Evolutionary conservation across 2,797 vertebrate species (phyloP).

Genomic region (Neostethus bicornis): DNA sequence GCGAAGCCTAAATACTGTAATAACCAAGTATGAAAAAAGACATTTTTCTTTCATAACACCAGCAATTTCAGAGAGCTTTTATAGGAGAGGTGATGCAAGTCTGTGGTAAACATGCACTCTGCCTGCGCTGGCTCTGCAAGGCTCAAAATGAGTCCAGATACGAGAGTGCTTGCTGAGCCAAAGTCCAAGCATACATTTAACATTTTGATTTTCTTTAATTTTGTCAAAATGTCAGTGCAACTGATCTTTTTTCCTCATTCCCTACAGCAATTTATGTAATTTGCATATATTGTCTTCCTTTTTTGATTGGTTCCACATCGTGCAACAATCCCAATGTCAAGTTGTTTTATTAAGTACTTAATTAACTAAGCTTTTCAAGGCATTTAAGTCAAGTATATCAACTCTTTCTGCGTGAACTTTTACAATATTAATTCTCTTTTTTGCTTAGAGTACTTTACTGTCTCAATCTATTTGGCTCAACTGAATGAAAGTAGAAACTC

Average conservation of each 20-base stretch:
- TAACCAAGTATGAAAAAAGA: neutral
- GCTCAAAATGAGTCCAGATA: neutral
- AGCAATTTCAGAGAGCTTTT: conserved; percentile 1
- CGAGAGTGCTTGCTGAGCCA: neutral
- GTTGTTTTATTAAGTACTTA: neutral
- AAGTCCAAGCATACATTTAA: neutral
- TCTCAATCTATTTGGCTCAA: conserved; percentile 2
- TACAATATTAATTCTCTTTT: neutral
- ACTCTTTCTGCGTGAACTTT: conserved; percentile 5
- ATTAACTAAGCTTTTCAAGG: neutral
- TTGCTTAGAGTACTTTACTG: conserved; percentile 7
- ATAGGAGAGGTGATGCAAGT: conserved; percentile 16
- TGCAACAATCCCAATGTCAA: too few species aligned
- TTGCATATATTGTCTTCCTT: conserved; percentile 1
- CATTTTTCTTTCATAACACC: conserved; percentile 2
- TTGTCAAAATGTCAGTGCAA: neutral
- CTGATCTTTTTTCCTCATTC: conserved; percentile 9
- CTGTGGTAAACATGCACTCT: conserved; percentile 8
- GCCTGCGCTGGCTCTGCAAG: neutral
- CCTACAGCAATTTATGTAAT: neutral
- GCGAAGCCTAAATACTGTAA: neutral
- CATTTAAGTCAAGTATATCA: conserved; percentile 22
- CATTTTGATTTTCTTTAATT: conserved; percentile 1
- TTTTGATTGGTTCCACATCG: neutral
- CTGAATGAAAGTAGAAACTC: neutral